Conservation (phyloP, 2,113 vertebrate genomes). For the Coracopsis vasa region DNA sequence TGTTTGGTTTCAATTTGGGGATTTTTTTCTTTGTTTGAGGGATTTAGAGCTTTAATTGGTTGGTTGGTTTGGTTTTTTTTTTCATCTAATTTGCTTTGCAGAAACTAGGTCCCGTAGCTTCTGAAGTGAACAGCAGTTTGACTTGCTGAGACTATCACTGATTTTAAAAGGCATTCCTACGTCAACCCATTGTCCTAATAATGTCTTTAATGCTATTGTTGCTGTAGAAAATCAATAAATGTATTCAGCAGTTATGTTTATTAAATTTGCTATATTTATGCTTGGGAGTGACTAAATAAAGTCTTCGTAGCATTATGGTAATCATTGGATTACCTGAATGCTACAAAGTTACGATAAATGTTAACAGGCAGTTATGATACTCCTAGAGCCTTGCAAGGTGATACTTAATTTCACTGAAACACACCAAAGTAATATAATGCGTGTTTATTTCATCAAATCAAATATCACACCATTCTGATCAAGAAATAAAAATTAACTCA, state of each 20-base stretch:
- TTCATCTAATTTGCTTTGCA: neutral
- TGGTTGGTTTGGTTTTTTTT: neutral
- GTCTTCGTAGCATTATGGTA: neutral
- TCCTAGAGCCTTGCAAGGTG: neutral
- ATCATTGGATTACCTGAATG: neutral
- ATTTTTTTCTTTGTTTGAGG: too few species aligned
- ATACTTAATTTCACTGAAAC: neutral
- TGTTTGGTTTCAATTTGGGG: too few species aligned
- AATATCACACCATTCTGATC: neutral
- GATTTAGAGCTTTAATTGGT: neutral
- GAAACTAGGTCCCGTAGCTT: neutral
- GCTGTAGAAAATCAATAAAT: neutral
- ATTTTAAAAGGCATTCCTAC: neutral
- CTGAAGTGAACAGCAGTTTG: neutral
- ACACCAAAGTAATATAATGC: neutral
- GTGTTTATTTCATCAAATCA: neutral
- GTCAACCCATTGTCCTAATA: neutral
- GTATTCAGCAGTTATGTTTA: neutral
- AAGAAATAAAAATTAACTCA: neutral
- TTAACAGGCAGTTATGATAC: fast-evolving
- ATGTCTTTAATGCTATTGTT: neutral
- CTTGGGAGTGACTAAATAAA: neutral
- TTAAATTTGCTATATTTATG: neutral
- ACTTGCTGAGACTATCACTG: neutral
- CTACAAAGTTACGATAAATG: neutral